These are phyloP conservation scores for Choreutis nemorana DNA, from an alignment of 2,888 invertebrate genomes.

Conservation along the genomic window DNA sequence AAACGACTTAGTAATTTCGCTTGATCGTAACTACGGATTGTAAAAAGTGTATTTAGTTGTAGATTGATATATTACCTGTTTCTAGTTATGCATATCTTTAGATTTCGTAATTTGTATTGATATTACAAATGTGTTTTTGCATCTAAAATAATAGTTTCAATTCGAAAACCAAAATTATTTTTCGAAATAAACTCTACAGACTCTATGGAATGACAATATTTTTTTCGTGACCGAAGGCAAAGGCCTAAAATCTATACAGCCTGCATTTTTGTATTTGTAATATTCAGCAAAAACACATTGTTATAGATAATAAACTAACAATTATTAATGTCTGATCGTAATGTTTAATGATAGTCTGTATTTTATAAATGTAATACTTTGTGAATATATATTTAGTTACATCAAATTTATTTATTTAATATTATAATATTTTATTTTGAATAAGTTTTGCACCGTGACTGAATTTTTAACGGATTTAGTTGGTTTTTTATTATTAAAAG, in stretches of 20 bases:
- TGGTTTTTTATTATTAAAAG: too few relatives aligned
- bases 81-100: slow-evolving; percentile 63
- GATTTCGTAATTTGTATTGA: slow-evolving; percentile 41
- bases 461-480: too few relatives aligned
- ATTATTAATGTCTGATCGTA: slow-evolving; percentile 28
- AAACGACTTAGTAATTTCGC: slow-evolving; percentile 50
- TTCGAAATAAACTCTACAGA: too few relatives aligned
- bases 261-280: neutral
- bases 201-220: too few relatives aligned
- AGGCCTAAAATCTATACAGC: too few relatives aligned
- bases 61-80: slow-evolving; percentile 57
- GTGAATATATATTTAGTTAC: slow-evolving; percentile 31
- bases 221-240: too few relatives aligned
- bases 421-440: slow-evolving; percentile 3
- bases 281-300: slow-evolving; percentile 21
- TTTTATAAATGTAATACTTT: slow-evolving; percentile 22
- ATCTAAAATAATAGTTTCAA: neutral
- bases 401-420: slow-evolving; percentile 14
- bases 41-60: slow-evolving; percentile 65
- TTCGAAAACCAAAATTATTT: neutral
- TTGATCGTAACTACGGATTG: slow-evolving; percentile 54
- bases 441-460: too few relatives aligned
- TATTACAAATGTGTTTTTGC: slow-evolving; percentile 9
- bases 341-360: slow-evolving; percentile 32
- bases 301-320: slow-evolving; percentile 18